Evolutionary conservation across 2,797 vertebrate genomes (phyloP), one percentile per base, ranked within the genome.

Genomic region (Clarias pachynema): DNA sequence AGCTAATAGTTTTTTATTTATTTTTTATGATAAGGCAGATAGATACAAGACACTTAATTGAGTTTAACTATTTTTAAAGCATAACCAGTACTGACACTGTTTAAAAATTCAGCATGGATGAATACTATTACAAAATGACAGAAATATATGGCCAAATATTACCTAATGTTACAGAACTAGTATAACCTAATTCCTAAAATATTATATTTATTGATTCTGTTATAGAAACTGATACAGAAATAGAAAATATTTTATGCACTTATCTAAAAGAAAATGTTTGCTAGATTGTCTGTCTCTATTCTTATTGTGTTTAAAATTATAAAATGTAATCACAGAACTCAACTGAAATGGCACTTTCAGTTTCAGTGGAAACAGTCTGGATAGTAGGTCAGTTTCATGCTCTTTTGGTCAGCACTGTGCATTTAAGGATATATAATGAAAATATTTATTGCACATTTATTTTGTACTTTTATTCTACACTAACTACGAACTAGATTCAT

Each of bases 381-480:
- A 40, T 7, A 18, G 14, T 15, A 24, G 26, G 22, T 24, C 20
- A 7, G 89, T 92, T 92, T 91, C 91, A 89, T 82, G 91, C 89
- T 90, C 88, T 68, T 68, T 7, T 88, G 84, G 83, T 82, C 44
- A 56, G 87, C 56, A 74, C 2, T 53, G 6, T 82, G 15, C 26
- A 69, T 83, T 70, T 37, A 53, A 86, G 73, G 72, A 89, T 90
- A 57, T 84, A 86, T 86, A 91, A 70, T 83, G 73, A 91, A 80
- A 92, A 90, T 91, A 93, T 90, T 93, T 94, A 94, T 93, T 92
- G 88, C 93, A 91, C 89, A 92, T 93, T 94, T 92, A 92, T 90
- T 89, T 91, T 85, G 90, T 86, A 91, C 85, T 88, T 92, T 84
- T 91, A 89, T 94, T 90, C 62, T 65, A 90, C 90, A 86, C 79